Evolutionary conservation across 2,113 vertebrate genomes (phyloP), one percentile per base, ranked within the genome.

Genomic region (Nyctibius bracteatus): DNA sequence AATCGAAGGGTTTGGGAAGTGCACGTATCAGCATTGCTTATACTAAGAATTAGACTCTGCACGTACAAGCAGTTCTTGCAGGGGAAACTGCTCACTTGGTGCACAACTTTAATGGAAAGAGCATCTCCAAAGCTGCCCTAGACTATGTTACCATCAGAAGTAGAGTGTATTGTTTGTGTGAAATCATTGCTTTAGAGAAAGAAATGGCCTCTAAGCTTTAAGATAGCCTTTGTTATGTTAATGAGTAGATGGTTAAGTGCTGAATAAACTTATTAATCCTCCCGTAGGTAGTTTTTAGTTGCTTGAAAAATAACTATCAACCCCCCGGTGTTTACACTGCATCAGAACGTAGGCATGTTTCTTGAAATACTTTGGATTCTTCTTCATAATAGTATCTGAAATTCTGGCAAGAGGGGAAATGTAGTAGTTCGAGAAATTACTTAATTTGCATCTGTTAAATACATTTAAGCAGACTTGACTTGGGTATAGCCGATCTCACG

Each of bases 121-220:
- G 86, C 43, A 17, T 52, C 86, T 87, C 90, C 68, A 86, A 67
- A 95, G 90, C 80, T 95, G 81, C 95, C 90, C 96, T 94, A 0
- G 23, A 4, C 54, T 58, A 6, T 37, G 80, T 86, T 65, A 59
- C 81, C 35, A 86, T 49, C 75, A 39, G 92, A 80, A 96, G 51
- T 88, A 93, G 96, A 94, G 82, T 95, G 86, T 94, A 71, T 93
- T 81, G 93, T 94, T 68, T 80, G 88, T 93, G 88, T 95, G 85
- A 79, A 90, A 75, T 85, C 35, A 49, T 54, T 90, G 49, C 65
- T 92, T 90, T 94, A 96, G 92, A 92, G 94, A 92, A 83, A 87
- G 61, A 84, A 90, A 37, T 73, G 94, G 93, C 95, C 95, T 96
- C 81, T 91, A 95, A 98, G 97, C 97, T 98, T 98, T 97, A 95